A percentile compares a stretch with the other conserved stretches of the same genome.
These are phyloP conservation scores for Artibeus lituratus DNA, from an alignment of 2,797 vertebrate species.

Conservation along the genomic window DNA sequence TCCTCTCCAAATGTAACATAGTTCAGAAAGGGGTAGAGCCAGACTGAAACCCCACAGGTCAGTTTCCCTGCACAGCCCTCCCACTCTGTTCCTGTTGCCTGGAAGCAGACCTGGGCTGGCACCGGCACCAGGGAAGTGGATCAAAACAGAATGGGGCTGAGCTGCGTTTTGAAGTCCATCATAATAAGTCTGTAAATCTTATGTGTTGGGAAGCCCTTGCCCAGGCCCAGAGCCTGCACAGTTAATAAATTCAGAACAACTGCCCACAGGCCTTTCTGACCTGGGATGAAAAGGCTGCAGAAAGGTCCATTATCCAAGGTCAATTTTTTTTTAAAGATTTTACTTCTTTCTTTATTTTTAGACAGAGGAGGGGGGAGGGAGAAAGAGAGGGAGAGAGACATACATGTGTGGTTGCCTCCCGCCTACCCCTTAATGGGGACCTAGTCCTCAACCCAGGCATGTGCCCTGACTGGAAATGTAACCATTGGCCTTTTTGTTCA, in stretches of 20 bases:
- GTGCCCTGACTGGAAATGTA: too few relatives aligned
- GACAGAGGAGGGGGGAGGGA: too few relatives aligned
- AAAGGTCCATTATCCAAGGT: not conserved
- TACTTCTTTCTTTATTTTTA: too few relatives aligned
- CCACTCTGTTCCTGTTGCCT: not conserved
- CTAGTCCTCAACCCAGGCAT: too few relatives aligned
- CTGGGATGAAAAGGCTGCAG: not conserved
- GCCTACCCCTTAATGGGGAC: too few relatives aligned
- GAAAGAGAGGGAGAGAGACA: too few relatives aligned
- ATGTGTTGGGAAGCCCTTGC: not conserved
- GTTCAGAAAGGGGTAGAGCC: not conserved
- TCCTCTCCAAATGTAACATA: not conserved
- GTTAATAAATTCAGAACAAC: not conserved
- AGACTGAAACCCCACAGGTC: not conserved
- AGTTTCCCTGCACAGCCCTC: not conserved
- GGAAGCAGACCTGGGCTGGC: rapidly evolving
- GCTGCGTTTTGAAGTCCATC: not conserved
- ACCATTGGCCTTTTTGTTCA: too few relatives aligned
- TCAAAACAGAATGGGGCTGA: not conserved
- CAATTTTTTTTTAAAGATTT: too few relatives aligned
- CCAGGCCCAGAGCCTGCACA: not conserved
- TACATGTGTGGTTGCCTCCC: too few relatives aligned
- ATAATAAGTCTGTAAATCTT: not conserved
- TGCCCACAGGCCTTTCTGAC: not conserved
- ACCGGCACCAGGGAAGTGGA: not conserved